Conservation (phyloP, 2,888 invertebrate genomes). For the Taenaris catops region DNA sequence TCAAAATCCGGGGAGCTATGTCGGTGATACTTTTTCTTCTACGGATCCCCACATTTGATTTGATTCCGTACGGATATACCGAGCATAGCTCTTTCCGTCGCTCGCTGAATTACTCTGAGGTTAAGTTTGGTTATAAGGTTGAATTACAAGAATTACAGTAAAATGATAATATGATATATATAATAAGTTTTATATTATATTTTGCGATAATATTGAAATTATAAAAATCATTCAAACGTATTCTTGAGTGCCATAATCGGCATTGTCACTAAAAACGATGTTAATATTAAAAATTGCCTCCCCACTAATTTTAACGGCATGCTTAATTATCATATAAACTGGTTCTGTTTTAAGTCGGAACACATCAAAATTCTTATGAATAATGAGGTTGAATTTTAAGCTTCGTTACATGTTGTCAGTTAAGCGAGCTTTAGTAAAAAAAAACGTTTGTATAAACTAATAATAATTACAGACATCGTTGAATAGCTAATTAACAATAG, state of each 20-base stretch:
- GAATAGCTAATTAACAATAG: slow-evolving; percentile 38
- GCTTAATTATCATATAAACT: slow-evolving; percentile 59
- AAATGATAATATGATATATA: no score
- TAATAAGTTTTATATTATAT: no score
- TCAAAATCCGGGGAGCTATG: no score
- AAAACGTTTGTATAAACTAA: slow-evolving; percentile 38
- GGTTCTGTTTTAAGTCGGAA: slow-evolving; percentile 52
- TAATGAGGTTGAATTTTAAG: slow-evolving; percentile 66
- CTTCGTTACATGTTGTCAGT: slow-evolving; percentile 61
- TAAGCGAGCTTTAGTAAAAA: slow-evolving; percentile 46
- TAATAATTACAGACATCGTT: slow-evolving; percentile 37
- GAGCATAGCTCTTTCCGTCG: no score
- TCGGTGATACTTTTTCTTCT: no score
- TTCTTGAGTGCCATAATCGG: not conserved
- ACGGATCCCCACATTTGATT: no score
- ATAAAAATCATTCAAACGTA: no score
- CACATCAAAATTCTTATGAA: slow-evolving; percentile 62
- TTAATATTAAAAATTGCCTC: slow-evolving; percentile 47
- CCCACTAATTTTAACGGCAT: slow-evolving; percentile 36
- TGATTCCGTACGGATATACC: no score
- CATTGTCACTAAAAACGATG: slow-evolving; percentile 15
- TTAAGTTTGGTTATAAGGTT: no score
- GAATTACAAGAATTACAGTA: no score
- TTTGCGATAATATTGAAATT: no score
- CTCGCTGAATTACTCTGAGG: no score